These are phyloP conservation scores for Caenorhabditis remanei DNA, from an alignment of 1,140 invertebrate genomes.

Conservation along the genomic window DNA sequence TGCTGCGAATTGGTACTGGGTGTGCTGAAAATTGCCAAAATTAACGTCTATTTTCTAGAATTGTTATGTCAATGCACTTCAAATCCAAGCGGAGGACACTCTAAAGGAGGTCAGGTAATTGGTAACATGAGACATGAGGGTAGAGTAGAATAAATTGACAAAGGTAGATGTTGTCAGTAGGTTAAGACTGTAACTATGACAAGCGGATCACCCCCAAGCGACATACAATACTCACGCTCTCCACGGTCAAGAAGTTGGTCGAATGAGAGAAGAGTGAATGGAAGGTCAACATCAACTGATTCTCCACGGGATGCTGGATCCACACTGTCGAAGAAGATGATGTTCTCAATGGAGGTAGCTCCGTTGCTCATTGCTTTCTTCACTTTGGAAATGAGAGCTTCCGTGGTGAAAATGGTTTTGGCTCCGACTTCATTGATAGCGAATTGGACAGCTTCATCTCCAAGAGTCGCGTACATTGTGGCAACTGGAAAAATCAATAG, in stretches of 20 bases:
- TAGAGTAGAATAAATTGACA: not conserved
- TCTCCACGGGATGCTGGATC: constrained; percentile 64
- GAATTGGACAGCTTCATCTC: constrained; percentile 94
- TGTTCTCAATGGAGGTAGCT: constrained; percentile 61
- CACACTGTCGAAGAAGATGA: constrained; percentile 74
- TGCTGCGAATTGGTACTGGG: constrained; percentile 67
- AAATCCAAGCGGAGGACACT: constrained; percentile 18
- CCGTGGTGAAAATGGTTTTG: constrained; percentile 78
- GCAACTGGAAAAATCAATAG: constrained; percentile 83
- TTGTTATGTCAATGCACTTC: not conserved
- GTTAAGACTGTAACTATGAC: constrained; percentile 47
- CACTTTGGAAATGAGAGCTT: constrained; percentile 73
- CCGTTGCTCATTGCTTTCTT: constrained; percentile 61
- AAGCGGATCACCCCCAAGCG: not conserved
- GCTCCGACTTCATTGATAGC: constrained; percentile 97
- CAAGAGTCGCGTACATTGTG: constrained; percentile 95
- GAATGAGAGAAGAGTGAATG: constrained; percentile 78
- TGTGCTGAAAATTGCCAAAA: constrained; percentile 41
- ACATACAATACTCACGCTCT: constrained; percentile 78
- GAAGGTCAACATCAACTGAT: constrained; percentile 52
- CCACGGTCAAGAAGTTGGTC: constrained; percentile 85
- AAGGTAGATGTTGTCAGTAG: not conserved
- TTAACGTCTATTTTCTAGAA: not conserved
- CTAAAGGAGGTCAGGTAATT: not conserved
- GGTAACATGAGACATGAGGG: not conserved